Percentiles rank a stretch among this genome's conserved stretches.
These are phyloP conservation scores for Centroberyx gerrardi DNA, from an alignment of 2,797 vertebrate genomes.

Conservation along the genomic window DNA sequence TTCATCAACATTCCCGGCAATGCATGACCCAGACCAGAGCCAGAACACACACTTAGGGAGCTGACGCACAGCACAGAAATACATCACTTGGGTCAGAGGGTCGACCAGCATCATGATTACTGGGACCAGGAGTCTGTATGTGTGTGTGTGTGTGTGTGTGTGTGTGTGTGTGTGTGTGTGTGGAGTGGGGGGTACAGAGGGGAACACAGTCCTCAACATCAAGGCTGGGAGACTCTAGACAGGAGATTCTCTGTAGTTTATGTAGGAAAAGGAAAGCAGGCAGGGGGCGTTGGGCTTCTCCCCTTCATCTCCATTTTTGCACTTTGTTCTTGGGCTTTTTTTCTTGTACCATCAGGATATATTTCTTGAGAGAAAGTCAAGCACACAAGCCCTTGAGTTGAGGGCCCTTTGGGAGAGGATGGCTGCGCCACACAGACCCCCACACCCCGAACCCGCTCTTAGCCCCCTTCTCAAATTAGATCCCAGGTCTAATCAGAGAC, in stretches of 20 bases:
- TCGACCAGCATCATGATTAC: conserved; percentile 73
- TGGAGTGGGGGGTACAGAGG: conserved; percentile 5
- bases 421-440: conserved; percentile 66
- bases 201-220: conserved; percentile 30
- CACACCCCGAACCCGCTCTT: conserved; percentile 60
- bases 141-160: conserved; percentile 25
- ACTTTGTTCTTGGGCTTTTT: conserved; percentile 40
- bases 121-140: conserved; percentile 45
- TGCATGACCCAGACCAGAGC: conserved; percentile 81
- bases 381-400: conserved; percentile 60
- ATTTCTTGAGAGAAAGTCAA: conserved; percentile 77
- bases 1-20: conserved; percentile 81
- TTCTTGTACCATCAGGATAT: conserved; percentile 58
- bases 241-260: conserved; percentile 29
- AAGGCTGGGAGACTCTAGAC: neutral
- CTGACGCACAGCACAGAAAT: conserved; percentile 70
- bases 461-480: conserved; percentile 82
- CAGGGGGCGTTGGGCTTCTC: conserved; percentile 36
- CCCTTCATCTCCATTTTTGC: conserved; percentile 61
- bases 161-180: conserved; percentile 19
- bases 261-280: conserved; percentile 43
- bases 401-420: conserved; percentile 68
- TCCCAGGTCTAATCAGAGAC: conserved; percentile 86
- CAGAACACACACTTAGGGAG: conserved; percentile 74
- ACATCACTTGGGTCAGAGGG: conserved; percentile 75